Percentiles rank a stretch among this genome's conserved stretches.
Conservation (phyloP, 1,140 invertebrate species). For the Drosophila subpulchrella region DNA sequence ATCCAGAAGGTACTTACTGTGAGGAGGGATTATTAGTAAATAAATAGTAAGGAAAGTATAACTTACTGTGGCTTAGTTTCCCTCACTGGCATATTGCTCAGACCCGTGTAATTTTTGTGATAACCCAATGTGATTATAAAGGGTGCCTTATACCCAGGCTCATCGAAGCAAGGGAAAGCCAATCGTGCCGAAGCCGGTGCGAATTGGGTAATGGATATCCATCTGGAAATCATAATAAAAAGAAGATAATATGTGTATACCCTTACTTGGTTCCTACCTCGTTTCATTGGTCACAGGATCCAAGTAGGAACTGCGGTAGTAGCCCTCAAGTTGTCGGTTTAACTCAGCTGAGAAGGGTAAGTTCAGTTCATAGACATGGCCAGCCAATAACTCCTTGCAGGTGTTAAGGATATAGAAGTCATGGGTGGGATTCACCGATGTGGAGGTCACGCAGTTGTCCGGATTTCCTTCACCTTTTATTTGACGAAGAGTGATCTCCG, state of each 20-base stretch:
- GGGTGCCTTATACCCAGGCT: constrained; percentile 94
- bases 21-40: background rate
- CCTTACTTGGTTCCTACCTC: constrained; percentile 88
- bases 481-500: constrained; percentile 78
- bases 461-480: constrained; percentile 62
- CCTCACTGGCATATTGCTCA: constrained; percentile 93
- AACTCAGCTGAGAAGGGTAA: constrained; percentile 89
- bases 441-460: constrained; percentile 60
- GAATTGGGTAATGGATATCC: constrained; percentile 94
- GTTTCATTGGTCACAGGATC: constrained; percentile 87
- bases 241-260: background rate
- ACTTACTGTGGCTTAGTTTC: constrained; percentile 63
- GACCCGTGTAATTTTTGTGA: constrained; percentile 87
- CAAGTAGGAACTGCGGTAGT: constrained; percentile 92
- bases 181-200: constrained; percentile 93
- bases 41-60: background rate
- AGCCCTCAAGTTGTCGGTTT: constrained; percentile 89
- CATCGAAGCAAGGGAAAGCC: constrained; percentile 98
- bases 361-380: constrained; percentile 87
- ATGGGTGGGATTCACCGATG: constrained; percentile 86
- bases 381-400: constrained; percentile 84
- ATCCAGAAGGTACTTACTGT: constrained; percentile 85
- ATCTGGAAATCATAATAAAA: constrained; percentile 85
- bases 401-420: constrained; percentile 89
- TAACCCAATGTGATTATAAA: constrained; percentile 91